Evolutionary conservation across 1,140 invertebrate genomes (phyloP).

Genomic region (Monochamus saltuarius): DNA sequence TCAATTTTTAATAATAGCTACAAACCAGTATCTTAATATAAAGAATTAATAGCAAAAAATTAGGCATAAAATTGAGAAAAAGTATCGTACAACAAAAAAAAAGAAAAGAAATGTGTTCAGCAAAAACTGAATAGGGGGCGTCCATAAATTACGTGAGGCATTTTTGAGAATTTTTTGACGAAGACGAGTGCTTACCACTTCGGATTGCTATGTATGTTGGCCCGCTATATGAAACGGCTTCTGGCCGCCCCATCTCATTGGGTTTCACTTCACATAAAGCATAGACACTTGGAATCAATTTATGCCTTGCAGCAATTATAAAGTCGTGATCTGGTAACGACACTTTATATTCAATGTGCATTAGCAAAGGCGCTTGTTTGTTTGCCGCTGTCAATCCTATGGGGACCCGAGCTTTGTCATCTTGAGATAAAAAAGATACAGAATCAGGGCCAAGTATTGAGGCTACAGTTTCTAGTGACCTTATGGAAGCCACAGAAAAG

Average conservation of each 20-base stretch:
- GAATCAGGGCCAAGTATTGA: background rate
- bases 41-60: too few species aligned
- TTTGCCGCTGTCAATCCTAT: conserved; percentile 44
- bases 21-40: too few species aligned
- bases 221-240: conserved; percentile 2
- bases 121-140: too few species aligned
- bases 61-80: too few species aligned
- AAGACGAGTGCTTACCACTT: conserved; percentile 1
- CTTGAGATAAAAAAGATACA: conserved; percentile 38
- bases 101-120: too few species aligned
- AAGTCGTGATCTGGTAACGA: conserved; percentile 49
- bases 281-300: conserved; percentile 42
- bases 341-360: conserved; percentile 53
- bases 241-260: background rate
- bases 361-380: conserved; percentile 46
- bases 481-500: background rate
- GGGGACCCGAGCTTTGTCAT: conserved; percentile 38
- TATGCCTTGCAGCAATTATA: conserved; percentile 49
- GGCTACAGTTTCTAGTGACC: background rate
- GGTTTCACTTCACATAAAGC: background rate
- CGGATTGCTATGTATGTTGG: background rate
- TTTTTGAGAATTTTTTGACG: too few species aligned
- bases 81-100: too few species aligned
- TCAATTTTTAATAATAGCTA: too few species aligned
- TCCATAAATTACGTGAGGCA: too few species aligned